Percentiles rank a stretch among this genome's conserved stretches.
phyloP scores from a whole-genome alignment of 2,797 vertebrate genomes.

The Tokudaia muenninki region DNA sequence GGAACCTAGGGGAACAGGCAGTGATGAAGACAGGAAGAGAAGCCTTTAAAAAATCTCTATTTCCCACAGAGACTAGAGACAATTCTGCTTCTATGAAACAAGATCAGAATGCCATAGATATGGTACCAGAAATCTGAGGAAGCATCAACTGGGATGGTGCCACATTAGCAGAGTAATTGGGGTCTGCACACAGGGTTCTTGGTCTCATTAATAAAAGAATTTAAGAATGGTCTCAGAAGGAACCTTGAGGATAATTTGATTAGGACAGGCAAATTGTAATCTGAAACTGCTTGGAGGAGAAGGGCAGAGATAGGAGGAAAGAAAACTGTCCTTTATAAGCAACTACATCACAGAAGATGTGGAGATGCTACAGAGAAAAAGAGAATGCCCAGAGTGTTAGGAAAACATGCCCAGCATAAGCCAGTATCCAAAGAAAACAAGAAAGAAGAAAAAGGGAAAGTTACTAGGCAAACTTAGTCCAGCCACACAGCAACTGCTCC shows the following conservation, averaged over 20 bases:
- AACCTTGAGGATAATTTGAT: neutral
- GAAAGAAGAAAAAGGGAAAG: neutral
- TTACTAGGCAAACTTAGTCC: neutral
- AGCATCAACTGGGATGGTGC: neutral
- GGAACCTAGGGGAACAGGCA: neutral
- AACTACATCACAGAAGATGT: neutral
- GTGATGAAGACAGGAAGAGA: neutral
- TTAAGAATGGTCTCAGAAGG: neutral
- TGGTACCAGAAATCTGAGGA: neutral
- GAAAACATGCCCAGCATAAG: neutral
- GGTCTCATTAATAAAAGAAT: neutral
- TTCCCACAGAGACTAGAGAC: constrained; percentile 19
- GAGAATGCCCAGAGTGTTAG: neutral
- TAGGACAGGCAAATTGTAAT: neutral
- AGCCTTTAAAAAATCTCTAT: neutral
- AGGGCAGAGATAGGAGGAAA: neutral
- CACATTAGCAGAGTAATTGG: neutral
- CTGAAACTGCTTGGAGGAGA: neutral
- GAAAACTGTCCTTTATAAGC: neutral
- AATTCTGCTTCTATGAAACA: neutral
- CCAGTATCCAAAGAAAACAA: neutral
- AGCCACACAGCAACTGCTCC: neutral
- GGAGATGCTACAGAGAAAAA: neutral
- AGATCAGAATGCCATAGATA: neutral
- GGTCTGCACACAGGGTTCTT: neutral